Evolutionary conservation across 1,140 invertebrate genomes (phyloP), one percentile per base, ranked within the genome.

Genomic region (Solen grandis): DNA sequence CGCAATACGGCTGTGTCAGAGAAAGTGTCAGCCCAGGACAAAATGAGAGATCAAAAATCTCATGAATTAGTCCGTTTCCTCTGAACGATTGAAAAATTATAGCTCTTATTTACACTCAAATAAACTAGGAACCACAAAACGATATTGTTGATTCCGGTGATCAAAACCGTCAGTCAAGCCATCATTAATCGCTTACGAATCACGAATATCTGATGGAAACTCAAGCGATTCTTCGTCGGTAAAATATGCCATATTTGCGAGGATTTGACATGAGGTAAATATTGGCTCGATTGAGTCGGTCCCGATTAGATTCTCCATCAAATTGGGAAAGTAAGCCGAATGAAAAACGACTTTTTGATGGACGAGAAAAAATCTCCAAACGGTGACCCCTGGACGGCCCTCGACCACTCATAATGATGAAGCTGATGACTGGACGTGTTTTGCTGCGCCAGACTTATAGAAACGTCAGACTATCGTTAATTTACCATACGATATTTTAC

Each of bases 41-140:
- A 78, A 78, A 78, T 57, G 35, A 59, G 52, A 50, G 75, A 78
- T 78, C 75, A 78, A 55, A 3, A 14, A 66, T 52, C 62, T 50
- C 33, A 78, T 25, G 54, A 78, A 78, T 78, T 78, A 78, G 63
- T 68, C 63, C 65, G 54, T 66, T 60, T 78, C 63, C 65, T 13
- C 65, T 78, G 75, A 78, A 69, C 59, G 65, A 78, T 78, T 78
- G 75, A 78, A 78, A 78, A 57, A 78, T 78, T 78, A 78, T 78
- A 69, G 75, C 75, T 69, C 62, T 69, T 78, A 78, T 78, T 78
- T 78, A 78, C 75, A 78, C 50, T 68, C 75, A 78, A 69, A 78
- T 78, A 78, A 68, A 78, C 75, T 78, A 29, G 75, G 50, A 78
- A 62, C 75, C 63, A 69, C 75, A 78, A 78, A 78, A 78, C 75